These are phyloP conservation scores for Suricata suricatta DNA, from an alignment of 2,113 vertebrate genomes.

Conservation along the genomic window DNA sequence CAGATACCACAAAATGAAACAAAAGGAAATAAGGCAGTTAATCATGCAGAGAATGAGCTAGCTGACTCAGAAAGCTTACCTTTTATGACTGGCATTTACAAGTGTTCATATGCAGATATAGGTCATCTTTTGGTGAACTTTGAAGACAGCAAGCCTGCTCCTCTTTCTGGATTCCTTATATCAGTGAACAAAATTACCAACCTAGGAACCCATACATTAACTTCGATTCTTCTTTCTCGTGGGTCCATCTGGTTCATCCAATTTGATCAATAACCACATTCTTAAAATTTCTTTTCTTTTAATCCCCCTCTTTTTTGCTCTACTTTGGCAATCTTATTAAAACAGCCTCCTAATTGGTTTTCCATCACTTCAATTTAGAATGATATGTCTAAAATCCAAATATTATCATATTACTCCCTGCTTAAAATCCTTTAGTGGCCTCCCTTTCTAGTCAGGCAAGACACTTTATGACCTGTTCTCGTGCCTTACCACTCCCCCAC, in stretches of 20 bases:
- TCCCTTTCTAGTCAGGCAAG: neutral
- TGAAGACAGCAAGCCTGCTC: neutral
- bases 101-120: neutral
- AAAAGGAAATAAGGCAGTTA: neutral
- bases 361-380: neutral
- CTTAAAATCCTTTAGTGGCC: neutral
- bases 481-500: neutral
- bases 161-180: neutral
- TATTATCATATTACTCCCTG: neutral
- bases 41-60: neutral
- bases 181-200: neutral
- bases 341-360: constrained; percentile 13
- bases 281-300: neutral
- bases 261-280: neutral
- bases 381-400: neutral
- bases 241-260: neutral
- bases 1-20: neutral
- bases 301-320: neutral
- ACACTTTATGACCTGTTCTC: neutral
- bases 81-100: neutral
- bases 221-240: neutral
- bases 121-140: neutral
- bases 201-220: neutral
- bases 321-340: neutral
- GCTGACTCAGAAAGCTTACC: neutral